Conservation (phyloP, 2,113 vertebrate genomes). For the Nicator chloris region DNA sequence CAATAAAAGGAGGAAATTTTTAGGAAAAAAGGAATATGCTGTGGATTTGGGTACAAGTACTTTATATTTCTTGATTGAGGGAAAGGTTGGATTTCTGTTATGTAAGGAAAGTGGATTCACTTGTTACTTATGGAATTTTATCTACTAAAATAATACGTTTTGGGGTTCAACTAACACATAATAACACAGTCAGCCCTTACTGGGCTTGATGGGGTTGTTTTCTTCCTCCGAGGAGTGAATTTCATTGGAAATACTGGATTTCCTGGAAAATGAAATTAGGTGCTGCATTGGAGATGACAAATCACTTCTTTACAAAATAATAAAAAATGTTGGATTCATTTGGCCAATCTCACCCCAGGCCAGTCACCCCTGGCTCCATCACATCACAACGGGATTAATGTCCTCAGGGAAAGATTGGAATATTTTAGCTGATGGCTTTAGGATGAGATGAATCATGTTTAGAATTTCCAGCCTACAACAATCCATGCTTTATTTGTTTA, state of each 20-base stretch:
- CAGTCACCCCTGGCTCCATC: neutral
- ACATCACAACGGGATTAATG: neutral
- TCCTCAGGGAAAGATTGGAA: neutral
- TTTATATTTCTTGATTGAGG: neutral
- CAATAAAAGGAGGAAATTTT: neutral
- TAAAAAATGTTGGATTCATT: neutral
- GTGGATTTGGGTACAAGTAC: neutral
- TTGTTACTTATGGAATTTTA: neutral
- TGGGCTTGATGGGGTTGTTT: neutral
- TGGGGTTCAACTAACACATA: accelerated
- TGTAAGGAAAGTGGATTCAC: neutral
- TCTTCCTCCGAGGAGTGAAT: neutral
- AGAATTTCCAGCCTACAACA: neutral
- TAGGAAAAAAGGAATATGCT: neutral
- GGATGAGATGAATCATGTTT: neutral
- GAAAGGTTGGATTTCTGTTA: neutral
- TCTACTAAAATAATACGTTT: neutral
- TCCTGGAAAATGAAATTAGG: neutral
- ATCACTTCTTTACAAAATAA: neutral
- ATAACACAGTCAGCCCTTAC: neutral
- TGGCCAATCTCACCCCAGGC: neutral
- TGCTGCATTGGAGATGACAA: neutral
- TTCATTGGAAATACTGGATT: neutral
- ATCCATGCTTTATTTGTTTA: neutral
- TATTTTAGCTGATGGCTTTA: neutral